Base-by-base conservation (phyloP, 2,888 invertebrate genomes). In the Therioaphis trifolii region DNA sequence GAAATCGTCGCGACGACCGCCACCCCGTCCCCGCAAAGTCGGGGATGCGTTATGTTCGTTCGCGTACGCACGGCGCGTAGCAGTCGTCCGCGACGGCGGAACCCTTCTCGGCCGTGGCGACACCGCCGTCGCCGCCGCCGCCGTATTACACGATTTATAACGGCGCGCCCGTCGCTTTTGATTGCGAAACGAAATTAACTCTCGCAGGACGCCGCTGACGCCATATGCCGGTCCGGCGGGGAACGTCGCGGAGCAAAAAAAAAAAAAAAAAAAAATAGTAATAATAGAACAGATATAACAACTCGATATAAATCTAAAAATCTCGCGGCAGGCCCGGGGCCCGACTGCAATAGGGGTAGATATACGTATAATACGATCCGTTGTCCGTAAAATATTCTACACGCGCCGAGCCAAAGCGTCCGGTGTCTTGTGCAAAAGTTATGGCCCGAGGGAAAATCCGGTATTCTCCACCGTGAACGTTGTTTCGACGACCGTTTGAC, bases 131-230 rank as follows among this genome's bases (percentile, higher is more conserved):
- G 18, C 18, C 21, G 68, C 24, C 69, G 40, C 43, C 68, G 43
- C 24, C 68, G 68, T 43, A 5, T 21, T 40, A 15, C n/a, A 75
- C 55, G 58, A 75, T 75, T 75, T 75, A 75, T 75, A 75, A 75
- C 74, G 7, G 15, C 61, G 61, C 4, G 49, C n/a, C 72, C 40
- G 74, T 40, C 58, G 24, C 40, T 58, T 75, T 75, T 75, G 74
- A 75, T 75, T 75, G 74, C 74, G 40, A 75, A 75, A 75, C 74
- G 21, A 75, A 75, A 75, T 75, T 75, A 75, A 75, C 74, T 75
- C 74, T 40, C 21, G 21, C 11, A 18, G 35, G 21, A 74, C 35
- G 72, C 35, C 35, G 72, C 72, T 11, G 43, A 5, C 43, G 43
- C 69, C 29, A 52, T 35, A 43, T 52, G 15, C n/a, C 35, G 52